phyloP scores from a whole-genome alignment of 2,113 vertebrate genomes.

The Genyomyrus donnyi region DNA sequence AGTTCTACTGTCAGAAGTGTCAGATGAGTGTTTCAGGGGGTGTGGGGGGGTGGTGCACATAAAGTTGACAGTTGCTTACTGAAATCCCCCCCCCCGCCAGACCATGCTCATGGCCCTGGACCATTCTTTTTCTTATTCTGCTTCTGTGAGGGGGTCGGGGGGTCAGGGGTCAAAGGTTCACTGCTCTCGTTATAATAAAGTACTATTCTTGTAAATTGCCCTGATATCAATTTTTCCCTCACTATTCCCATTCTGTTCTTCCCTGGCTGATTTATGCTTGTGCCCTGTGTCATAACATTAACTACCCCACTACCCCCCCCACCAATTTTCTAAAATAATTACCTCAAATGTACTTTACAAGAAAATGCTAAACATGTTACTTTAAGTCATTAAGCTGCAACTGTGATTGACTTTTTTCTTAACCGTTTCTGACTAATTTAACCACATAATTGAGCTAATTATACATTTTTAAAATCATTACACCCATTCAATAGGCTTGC shows the following conservation, averaged over 20 bases:
- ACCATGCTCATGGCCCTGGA: background rate
- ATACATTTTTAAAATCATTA: conserved; percentile 15
- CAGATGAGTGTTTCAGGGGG: background rate
- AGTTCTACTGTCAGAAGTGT: background rate
- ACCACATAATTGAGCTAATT: conserved; percentile 13
- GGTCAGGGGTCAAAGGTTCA: conserved; percentile 9
- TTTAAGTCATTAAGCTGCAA: conserved; percentile 12
- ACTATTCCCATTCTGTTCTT: background rate
- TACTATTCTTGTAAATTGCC: conserved; percentile 10
- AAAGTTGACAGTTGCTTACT: background rate
- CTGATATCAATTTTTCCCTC: conserved; percentile 13
- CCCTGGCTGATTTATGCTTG: conserved; percentile 2
- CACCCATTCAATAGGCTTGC: background rate
- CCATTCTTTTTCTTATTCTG: background rate
- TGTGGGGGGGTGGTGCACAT: background rate
- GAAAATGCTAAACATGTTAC: conserved; percentile 19
- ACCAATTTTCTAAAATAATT: conserved; percentile 14
- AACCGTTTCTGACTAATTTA: conserved; percentile 12
- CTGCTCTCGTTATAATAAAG: conserved; percentile 11
- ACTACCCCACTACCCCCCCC: background rate
- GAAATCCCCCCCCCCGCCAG: too few relatives aligned
- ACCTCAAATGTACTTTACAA: conserved; percentile 9
- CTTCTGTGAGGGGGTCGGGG: background rate
- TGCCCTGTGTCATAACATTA: conserved; percentile 17
- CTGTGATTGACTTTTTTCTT: conserved; percentile 4